These are phyloP conservation scores for Pempheris klunzingeri DNA, from an alignment of 2,797 vertebrate species.

Conservation along the genomic window DNA sequence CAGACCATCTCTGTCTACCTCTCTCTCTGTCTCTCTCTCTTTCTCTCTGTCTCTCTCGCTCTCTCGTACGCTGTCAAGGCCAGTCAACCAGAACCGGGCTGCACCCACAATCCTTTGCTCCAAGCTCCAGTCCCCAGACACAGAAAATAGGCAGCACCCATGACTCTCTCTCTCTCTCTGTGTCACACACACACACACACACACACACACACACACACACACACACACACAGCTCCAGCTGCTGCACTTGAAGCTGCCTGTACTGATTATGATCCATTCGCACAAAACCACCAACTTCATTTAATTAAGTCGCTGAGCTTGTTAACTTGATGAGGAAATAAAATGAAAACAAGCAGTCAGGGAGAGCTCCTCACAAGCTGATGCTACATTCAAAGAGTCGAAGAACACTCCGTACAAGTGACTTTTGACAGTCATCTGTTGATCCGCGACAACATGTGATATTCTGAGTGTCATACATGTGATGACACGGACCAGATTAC, in stretches of 20 bases:
- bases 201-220: not conserved
- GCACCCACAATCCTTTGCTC: slow-evolving; percentile 73
- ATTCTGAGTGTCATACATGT: no score
- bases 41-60: slow-evolving; percentile 21
- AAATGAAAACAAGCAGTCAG: slow-evolving; percentile 14
- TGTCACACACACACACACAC: not conserved
- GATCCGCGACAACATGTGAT: no score
- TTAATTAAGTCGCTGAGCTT: slow-evolving; percentile 13
- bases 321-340: slow-evolving; percentile 20
- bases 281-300: slow-evolving; percentile 39
- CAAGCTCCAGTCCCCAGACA: slow-evolving; percentile 58
- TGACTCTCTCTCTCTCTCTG: not conserved
- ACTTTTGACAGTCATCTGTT: not conserved
- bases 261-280: slow-evolving; percentile 34
- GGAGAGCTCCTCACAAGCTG: not conserved
- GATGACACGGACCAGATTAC: no score
- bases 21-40: slow-evolving; percentile 16
- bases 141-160: slow-evolving; percentile 25
- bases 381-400: not conserved
- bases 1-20: slow-evolving; percentile 56
- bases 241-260: slow-evolving; percentile 28
- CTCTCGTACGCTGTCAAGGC: slow-evolving; percentile 39
- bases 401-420: not conserved
- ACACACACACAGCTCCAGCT: slow-evolving; percentile 6
- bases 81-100: slow-evolving; percentile 75